Evolutionary conservation across 2,797 vertebrate genomes (phyloP), one percentile per base, ranked within the genome.

Genomic region (Champsocephalus gunnari): DNA sequence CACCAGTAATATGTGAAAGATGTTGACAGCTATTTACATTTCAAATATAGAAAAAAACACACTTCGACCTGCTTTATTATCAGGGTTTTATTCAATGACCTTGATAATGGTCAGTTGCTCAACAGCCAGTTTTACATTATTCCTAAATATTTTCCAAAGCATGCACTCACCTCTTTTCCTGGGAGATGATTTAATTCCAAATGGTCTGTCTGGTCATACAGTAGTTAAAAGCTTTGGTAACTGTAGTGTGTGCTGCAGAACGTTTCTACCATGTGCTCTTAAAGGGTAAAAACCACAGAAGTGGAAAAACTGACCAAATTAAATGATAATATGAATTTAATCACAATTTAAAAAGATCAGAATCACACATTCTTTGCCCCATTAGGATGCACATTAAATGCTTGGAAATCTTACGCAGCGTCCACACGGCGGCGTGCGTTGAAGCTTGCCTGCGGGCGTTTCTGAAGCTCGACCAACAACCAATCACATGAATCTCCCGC

Each of bases 81-180:
- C 41, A 13, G 28, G 8, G 3, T 49, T 60, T 70, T 13, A 57
- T 28, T 72, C 24, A 43, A 28, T 69, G 70, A 80, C 73, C 73
- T 73, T 73, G 69, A 62, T n/a, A 21, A 65, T 65, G 32, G 28
- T 59, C 41, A 64, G 16, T 51, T 13, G 44, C 50, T n/a, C 13
- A 11, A 54, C 38, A 51, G 48, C n/a, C 17, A 41, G 11, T 51
- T 68, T 49, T 9, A 45, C 3, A 32, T 5, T 4, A 61, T 28
- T 28, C 28, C 28, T 28, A 28, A 28, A 4, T 28, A 28, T 28
- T 28, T 28, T 28, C 28, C 28, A 28, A 28, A 34, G 17, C 19
- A 66, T 60, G 16, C 66, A 34, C 6, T 45, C 12, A 5, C 28
- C 43, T 45, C 44, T 14, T 34, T 65, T 14, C 21, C 12, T 0